phyloP scores from a whole-genome alignment of 2,113 vertebrate genomes.

The Rhabdomys dilectus region DNA sequence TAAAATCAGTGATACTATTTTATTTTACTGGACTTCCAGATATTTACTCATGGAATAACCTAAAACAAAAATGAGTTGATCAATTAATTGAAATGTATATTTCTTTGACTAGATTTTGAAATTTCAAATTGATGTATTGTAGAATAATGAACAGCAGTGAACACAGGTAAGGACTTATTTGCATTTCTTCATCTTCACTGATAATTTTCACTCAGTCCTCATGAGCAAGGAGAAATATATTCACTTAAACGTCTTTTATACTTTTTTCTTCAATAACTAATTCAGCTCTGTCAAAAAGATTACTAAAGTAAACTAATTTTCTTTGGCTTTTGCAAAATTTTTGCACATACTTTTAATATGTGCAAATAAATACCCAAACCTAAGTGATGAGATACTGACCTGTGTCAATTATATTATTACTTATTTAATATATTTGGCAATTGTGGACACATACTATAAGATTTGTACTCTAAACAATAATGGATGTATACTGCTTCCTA shows the following conservation, averaged over 20 bases:
- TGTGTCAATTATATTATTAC: not conserved
- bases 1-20: not conserved
- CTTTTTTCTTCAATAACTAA: not conserved
- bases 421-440: not conserved
- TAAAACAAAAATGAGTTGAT: not conserved
- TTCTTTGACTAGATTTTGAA: not conserved
- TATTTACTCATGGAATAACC: not conserved
- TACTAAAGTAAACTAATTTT: constrained; percentile 29
- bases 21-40: not conserved
- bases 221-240: not conserved
- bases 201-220: not conserved
- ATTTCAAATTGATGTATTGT: not conserved
- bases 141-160: not conserved
- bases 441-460: constrained; percentile 6
- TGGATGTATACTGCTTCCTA: not conserved
- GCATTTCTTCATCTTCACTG: not conserved
- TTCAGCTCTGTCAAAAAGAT: not conserved
- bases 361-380: not conserved
- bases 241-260: not conserved
- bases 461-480: not conserved
- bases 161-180: not conserved
- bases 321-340: not conserved
- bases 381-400: not conserved
- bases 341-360: not conserved
- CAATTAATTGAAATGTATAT: not conserved